phyloP scores from a whole-genome alignment of 2,113 vertebrate species.

The Pan troglodytes region NHGRI_mPanTro3-v2.1_pri NC_072408.2:45831001-45831500 shows the following conservation, averaged over 20 bases:
- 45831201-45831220: neutral
- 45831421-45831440: neutral
- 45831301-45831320: neutral
- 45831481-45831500: neutral
- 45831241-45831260: neutral
- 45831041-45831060: neutral
- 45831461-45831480: neutral
- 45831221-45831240: neutral
- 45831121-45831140: neutral
- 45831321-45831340: neutral
- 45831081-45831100: constrained; percentile 21
- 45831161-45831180: neutral
- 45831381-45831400: neutral
- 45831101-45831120: neutral
- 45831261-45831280: neutral
- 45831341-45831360: neutral
- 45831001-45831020: neutral
- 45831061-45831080: neutral
- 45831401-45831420: neutral
- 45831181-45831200: neutral
- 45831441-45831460: neutral
- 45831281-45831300: neutral
- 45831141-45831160: neutral
- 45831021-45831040: neutral
- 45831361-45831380: neutral